Percentiles rank a stretch among this genome's conserved stretches.
Evolutionary conservation across 2,888 invertebrate species (phyloP).

Genomic region (Drosophila fulvimacula): DNA sequence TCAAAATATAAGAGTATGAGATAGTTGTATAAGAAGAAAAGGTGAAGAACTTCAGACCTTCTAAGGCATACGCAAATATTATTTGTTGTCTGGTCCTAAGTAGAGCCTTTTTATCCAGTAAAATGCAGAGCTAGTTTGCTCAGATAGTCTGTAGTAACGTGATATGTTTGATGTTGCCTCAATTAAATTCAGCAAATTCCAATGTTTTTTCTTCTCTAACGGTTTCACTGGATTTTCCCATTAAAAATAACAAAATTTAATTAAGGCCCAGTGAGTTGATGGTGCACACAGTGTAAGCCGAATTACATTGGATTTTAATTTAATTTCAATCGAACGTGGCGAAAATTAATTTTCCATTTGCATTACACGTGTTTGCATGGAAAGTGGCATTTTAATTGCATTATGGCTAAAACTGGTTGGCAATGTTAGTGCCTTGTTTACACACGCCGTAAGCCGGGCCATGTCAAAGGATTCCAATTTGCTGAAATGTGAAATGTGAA

Average conservation of each 20-base stretch:
- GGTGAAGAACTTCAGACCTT: too few relatives aligned
- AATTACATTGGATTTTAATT: conserved; percentile 31
- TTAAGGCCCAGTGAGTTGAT: conserved; percentile 2
- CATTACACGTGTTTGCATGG: conserved; percentile 44
- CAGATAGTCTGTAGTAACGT: not conserved
- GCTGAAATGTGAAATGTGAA: conserved; percentile 7
- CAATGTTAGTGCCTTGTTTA: conserved; percentile 3
- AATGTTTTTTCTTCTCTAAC: not conserved
- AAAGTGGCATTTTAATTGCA: conserved; percentile 64
- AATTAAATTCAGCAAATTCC: conserved; percentile 1
- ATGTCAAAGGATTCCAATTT: not conserved
- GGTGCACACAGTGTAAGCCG: not conserved
- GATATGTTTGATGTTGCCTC: not conserved
- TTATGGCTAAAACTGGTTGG: conserved; percentile 33
- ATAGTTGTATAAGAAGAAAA: too few relatives aligned
- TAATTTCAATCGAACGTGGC: conserved; percentile 44
- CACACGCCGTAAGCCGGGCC: conserved; percentile 3
- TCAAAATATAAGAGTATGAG: too few relatives aligned
- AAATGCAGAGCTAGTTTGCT: not conserved
- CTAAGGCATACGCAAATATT: too few relatives aligned
- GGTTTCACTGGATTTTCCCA: not conserved
- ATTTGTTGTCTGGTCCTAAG: too few relatives aligned
- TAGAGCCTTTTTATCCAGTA: not conserved
- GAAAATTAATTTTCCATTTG: conserved; percentile 49
- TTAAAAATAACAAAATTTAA: conserved; percentile 11